phyloP scores from a whole-genome alignment of 2,797 vertebrate genomes.

The Micromesistius poutassou region DNA sequence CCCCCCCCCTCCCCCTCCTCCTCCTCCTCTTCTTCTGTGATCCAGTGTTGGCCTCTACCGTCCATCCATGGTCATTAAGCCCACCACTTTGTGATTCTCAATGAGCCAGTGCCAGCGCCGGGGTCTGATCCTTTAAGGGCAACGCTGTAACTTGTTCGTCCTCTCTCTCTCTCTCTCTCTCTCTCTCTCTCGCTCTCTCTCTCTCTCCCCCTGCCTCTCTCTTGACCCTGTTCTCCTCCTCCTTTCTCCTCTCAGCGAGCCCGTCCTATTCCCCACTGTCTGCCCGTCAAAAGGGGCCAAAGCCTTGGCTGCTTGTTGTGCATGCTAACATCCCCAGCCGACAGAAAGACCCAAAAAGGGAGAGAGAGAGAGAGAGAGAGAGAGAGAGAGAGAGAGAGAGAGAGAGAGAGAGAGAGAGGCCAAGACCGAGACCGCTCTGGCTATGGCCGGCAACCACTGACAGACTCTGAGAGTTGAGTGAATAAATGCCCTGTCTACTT shows the following conservation, averaged over 20 bases:
- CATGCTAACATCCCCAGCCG: constrained; percentile 61
- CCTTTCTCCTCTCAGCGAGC: constrained; percentile 51
- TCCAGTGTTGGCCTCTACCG: constrained; percentile 27
- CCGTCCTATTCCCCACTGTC: constrained; percentile 64
- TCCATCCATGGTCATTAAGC: constrained; percentile 61
- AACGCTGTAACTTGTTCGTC: constrained; percentile 52
- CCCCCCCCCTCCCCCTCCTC: too few species aligned
- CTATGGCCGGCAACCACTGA: constrained; percentile 61
- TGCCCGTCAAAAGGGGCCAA: constrained; percentile 65
- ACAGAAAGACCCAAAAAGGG: constrained; percentile 50
- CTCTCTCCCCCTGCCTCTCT: constrained; percentile 28
- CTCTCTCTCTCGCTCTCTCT: constrained; percentile 47
- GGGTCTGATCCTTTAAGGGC: constrained; percentile 59
- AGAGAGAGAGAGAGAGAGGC: constrained; percentile 34
- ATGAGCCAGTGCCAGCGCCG: constrained; percentile 50
- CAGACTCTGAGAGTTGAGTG: constrained; percentile 69
- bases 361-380: neutral
- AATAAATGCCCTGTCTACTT: constrained; percentile 73
- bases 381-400: constrained; percentile 28
- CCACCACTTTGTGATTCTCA: constrained; percentile 53
- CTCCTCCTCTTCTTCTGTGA: constrained; percentile 17
- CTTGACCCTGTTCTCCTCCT: constrained; percentile 54
- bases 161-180: constrained; percentile 51
- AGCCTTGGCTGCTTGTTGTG: constrained; percentile 65
- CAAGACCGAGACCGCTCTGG: constrained; percentile 52